A percentile compares a stretch with the other conserved stretches of the same genome.
Evolutionary conservation across 2,888 invertebrate genomes (phyloP).

Genomic region (Pachycephus smyrnensis): DNA sequence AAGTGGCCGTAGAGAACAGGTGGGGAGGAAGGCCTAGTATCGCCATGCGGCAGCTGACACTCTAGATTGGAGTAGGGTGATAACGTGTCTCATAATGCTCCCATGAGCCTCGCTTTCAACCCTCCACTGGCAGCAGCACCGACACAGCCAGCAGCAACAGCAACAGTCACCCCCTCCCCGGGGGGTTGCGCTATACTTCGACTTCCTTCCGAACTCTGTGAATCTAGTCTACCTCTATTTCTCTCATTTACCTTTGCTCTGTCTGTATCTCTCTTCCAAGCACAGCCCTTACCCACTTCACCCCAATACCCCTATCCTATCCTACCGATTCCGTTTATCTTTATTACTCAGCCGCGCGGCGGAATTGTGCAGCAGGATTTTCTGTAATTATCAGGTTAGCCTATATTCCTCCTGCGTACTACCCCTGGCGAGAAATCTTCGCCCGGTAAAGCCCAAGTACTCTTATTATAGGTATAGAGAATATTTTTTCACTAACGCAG

Average conservation of each 20-base stretch:
- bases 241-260: conserved; percentile 14
- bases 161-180: background rate
- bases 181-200: background rate
- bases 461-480: background rate
- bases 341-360: conserved; percentile 43
- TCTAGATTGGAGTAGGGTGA: conserved; percentile 41
- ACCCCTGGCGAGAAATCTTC: conserved; percentile 45
- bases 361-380: conserved; percentile 15
- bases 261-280: background rate
- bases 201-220: conserved; percentile 4
- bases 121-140: conserved; percentile 1
- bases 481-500: background rate
- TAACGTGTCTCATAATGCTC: conserved; percentile 43
- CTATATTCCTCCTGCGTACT: conserved; percentile 27
- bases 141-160: background rate
- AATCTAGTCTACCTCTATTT: conserved; percentile 5
- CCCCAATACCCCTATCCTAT: conserved; percentile 20
- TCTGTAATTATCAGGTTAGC: conserved; percentile 36
- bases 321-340: conserved; percentile 46
- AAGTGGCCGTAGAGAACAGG: conserved; percentile 11
- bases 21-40: conserved; percentile 30
- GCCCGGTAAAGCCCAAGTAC: background rate
- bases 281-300: background rate
- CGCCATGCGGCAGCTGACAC: conserved; percentile 36
- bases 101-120: conserved; percentile 18